Evolutionary conservation across 2,113 vertebrate genomes (phyloP).

Genomic region (Brachypodius melanocephalos): DNA sequence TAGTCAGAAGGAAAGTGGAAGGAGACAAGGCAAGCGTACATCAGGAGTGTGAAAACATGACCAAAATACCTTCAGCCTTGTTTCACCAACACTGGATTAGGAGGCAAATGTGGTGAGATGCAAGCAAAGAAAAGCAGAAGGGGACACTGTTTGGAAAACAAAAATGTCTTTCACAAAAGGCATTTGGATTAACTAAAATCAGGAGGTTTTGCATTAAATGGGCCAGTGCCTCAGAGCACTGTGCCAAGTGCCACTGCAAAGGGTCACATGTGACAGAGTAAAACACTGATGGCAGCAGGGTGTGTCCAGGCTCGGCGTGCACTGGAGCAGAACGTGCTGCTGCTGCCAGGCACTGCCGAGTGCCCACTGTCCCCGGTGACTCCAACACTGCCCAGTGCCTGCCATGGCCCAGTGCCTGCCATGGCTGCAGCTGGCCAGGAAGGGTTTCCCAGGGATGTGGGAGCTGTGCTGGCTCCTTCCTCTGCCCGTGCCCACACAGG

Average conservation of each 20-base stretch:
- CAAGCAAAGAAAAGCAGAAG: conserved; percentile 22
- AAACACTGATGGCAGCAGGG: background rate
- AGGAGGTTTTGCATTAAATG: background rate
- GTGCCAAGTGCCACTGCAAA: background rate
- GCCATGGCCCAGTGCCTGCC: background rate
- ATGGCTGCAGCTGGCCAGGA: background rate
- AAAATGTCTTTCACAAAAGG: conserved; percentile 21
- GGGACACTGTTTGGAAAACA: conserved; percentile 15
- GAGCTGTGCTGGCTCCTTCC: background rate
- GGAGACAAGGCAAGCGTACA: conserved; percentile 28
- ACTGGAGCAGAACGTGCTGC: background rate
- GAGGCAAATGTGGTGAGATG: conserved; percentile 40
- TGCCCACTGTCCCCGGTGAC: background rate
- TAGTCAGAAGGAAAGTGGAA: conserved; percentile 39
- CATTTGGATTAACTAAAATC: background rate
- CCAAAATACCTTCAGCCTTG: conserved; percentile 52
- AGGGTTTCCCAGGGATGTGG: background rate
- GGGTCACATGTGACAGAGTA: background rate
- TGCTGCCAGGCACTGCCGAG: background rate
- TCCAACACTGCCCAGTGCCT: background rate
- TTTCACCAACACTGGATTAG: conserved; percentile 41
- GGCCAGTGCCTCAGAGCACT: background rate
- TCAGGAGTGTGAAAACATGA: conserved; percentile 41
- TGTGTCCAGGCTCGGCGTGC: background rate
- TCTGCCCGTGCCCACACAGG: background rate